These are phyloP conservation scores for Acheta domesticus DNA, from an alignment of 2,888 invertebrate genomes.

Conservation along the genomic window DNA sequence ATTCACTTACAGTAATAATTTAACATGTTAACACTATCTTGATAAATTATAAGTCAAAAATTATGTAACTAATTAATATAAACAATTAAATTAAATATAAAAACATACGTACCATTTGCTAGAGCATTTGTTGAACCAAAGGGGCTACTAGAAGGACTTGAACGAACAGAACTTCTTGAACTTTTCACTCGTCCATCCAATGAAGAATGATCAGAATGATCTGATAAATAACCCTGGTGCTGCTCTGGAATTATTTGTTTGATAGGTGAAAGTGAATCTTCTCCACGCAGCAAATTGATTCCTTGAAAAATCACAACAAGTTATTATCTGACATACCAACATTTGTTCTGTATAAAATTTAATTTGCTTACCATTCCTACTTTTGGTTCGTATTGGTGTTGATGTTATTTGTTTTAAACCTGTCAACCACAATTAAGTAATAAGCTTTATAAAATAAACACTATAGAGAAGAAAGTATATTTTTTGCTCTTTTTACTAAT, in stretches of 20 bases:
- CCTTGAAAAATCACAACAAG: too few species aligned
- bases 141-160: slow-evolving; percentile 36
- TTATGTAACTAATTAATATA: too few species aligned
- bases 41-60: too few species aligned
- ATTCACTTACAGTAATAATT: too few species aligned
- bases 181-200: slow-evolving; percentile 30
- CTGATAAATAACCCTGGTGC: slow-evolving; percentile 32
- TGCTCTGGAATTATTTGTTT: slow-evolving; percentile 26
- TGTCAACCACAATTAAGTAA: slow-evolving; percentile 29
- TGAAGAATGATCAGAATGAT: slow-evolving; percentile 36
- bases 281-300: not conserved
- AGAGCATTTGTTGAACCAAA: slow-evolving; percentile 32
- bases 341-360: not conserved
- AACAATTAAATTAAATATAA: too few species aligned
- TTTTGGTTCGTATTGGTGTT: slow-evolving; percentile 32
- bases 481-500: too few species aligned
- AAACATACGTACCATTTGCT: slow-evolving; percentile 18
- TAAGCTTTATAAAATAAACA: not conserved
- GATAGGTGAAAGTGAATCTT: slow-evolving; percentile 33
- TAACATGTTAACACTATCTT: too few species aligned
- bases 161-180: slow-evolving; percentile 34
- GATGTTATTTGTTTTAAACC: slow-evolving; percentile 34
- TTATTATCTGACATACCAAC: too few species aligned
- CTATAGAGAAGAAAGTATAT: not conserved
- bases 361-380: slow-evolving; percentile 33